Conservation (phyloP, 2,888 invertebrate species). For the Ornithoptera priamus region DNA sequence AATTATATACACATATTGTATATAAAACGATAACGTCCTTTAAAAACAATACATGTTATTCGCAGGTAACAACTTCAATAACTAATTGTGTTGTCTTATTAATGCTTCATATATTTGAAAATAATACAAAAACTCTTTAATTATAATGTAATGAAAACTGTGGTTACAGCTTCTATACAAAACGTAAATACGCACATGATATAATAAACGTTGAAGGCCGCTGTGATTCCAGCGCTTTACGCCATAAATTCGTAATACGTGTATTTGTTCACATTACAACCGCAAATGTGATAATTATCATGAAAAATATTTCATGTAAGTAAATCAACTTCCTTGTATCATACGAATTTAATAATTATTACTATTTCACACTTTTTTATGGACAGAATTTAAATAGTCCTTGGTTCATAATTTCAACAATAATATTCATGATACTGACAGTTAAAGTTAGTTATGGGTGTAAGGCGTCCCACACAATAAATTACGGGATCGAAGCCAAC, state of each 20-base stretch:
- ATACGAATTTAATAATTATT: no score
- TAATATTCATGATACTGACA: no score
- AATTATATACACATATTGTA: not conserved
- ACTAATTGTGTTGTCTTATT: not conserved
- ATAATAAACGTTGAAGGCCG: not conserved
- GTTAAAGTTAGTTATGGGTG: no score
- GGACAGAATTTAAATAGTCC: no score
- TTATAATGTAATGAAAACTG: not conserved
- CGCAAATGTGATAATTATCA: not conserved
- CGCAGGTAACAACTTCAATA: not conserved
- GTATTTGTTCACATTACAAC: constrained; percentile 8
- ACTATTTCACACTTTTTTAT: no score
- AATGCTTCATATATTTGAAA: not conserved
- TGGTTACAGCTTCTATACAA: not conserved
- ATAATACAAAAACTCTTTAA: not conserved
- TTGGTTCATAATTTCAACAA: no score
- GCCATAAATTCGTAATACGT: constrained; percentile 9
- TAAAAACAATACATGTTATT: not conserved
- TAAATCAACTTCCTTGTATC: not conserved
- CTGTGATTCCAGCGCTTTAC: not conserved
- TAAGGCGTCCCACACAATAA: no score
- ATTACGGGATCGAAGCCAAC: no score
- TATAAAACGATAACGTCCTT: not conserved
- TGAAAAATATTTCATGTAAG: not conserved
- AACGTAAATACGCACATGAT: not conserved